Percentiles rank a stretch among this genome's conserved stretches.
phyloP scores from a whole-genome alignment of 2,797 vertebrate species.

The Meriones psammophilus region DNA sequence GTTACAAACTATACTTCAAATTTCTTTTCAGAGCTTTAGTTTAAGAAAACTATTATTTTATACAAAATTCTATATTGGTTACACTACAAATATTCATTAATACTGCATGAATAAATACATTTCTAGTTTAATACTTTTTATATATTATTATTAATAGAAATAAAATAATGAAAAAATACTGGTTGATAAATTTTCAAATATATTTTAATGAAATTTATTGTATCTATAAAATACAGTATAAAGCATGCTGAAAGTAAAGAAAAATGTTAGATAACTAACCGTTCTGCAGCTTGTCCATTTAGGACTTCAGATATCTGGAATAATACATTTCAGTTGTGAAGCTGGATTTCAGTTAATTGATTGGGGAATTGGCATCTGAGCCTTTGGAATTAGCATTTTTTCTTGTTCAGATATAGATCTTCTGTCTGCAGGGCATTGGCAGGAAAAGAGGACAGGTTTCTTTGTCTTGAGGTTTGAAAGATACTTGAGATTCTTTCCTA shows the following conservation, averaged over 20 bases:
- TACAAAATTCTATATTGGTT: neutral
- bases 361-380: neutral
- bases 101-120: neutral
- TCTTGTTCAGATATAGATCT: neutral
- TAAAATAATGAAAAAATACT: neutral
- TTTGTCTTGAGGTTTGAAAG: neutral
- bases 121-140: too few species aligned
- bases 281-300: neutral
- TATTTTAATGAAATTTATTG: neutral
- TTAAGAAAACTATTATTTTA: neutral
- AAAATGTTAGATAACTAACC: neutral
- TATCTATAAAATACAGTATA: neutral
- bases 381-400: neutral
- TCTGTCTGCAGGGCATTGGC: neutral
- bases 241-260: slow-evolving; percentile 1
- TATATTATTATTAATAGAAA: too few species aligned
- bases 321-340: neutral
- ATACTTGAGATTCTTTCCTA: neutral
- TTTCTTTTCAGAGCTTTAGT: neutral
- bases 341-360: neutral
- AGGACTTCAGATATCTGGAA: neutral
- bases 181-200: neutral
- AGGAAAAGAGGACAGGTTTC: neutral
- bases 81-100: neutral
- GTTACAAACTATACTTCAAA: neutral